Base-by-base conservation (phyloP, 2,888 invertebrate genomes). In the Hylaea fasciaria region DNA sequence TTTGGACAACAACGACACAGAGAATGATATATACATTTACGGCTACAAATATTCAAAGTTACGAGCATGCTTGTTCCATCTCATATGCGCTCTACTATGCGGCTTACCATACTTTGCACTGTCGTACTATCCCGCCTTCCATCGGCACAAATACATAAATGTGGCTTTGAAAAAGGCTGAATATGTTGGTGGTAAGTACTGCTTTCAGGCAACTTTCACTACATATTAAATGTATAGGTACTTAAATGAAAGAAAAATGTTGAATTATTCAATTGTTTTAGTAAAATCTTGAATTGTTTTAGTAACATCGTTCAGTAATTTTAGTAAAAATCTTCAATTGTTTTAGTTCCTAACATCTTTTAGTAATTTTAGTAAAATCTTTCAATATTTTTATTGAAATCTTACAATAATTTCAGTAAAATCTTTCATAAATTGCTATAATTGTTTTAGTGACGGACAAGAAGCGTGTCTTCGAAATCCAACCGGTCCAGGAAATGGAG, bases 21-120 rank as follows among this genome's bases (percentile, higher is more conserved):
- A 93, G 55, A 84, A 88, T 71, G 73, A 87, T 57, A 81, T 93
- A 64, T 92, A 86, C 73, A 92, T 94, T 69, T 88, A 86, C 69
- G 94, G 94, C 60, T 94, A 91, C 70, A 88, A 86, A 69, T 85
- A 89, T 72, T 92, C 89, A 56, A 87, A 81, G 75, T 68, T 85
- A 64, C 86, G 91, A 58, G 80, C 85, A 57, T 69, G 85, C 58
- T 62, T 94, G 44, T 94, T 93, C 80, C 92, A 94, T 77, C 72
- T 87, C 41, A 68, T 93, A 68, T 89, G 92, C 71, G 77, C 93
- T 64, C 71, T 92, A 68, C 81, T 93, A 69, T 83, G 93, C 71
- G 94, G 94, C 51, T 75, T 94, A 69, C 94, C 94, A 44, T 94
- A 93, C 76, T 88, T 94, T 70, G 80, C 93, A 61, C 83, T 93